These are phyloP conservation scores for Cepaea nemoralis DNA, from an alignment of 1,140 invertebrate genomes.

Conservation along the genomic window DNA sequence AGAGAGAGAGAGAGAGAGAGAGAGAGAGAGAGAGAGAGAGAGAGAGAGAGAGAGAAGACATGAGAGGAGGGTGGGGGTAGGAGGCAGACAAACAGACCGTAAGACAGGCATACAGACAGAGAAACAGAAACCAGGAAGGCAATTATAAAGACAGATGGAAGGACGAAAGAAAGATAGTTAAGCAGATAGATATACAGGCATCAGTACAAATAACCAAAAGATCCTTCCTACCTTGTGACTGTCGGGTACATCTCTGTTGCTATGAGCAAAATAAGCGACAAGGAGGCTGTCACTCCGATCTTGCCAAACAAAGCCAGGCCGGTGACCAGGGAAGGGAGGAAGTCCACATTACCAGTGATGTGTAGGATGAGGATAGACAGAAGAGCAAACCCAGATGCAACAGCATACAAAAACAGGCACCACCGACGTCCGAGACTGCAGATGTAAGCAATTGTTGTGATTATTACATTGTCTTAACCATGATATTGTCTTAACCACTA, in stretches of 20 bases:
- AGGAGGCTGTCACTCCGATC: constrained; percentile 60
- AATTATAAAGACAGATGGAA: too few relatives aligned
- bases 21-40: not conserved
- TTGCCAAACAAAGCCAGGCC: constrained; percentile 64
- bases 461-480: too few relatives aligned
- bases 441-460: constrained; percentile 16
- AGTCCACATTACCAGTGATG: constrained; percentile 58
- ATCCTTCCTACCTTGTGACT: constrained; percentile 36
- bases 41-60: not conserved
- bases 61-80: too few relatives aligned
- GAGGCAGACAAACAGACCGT: too few relatives aligned
- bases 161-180: too few relatives aligned
- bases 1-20: not conserved
- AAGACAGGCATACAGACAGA: too few relatives aligned
- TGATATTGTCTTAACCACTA: too few relatives aligned
- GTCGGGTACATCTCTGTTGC: constrained; percentile 64
- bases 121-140: too few relatives aligned
- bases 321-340: constrained; percentile 56
- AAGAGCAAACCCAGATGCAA: constrained; percentile 60
- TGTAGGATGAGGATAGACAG: constrained; percentile 61
- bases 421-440: constrained; percentile 64
- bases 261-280: constrained; percentile 55
- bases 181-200: not conserved
- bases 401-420: constrained; percentile 64
- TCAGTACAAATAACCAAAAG: not conserved